Base-by-base conservation (phyloP, 2,888 invertebrate species). In the Artemia sinica region DNA sequence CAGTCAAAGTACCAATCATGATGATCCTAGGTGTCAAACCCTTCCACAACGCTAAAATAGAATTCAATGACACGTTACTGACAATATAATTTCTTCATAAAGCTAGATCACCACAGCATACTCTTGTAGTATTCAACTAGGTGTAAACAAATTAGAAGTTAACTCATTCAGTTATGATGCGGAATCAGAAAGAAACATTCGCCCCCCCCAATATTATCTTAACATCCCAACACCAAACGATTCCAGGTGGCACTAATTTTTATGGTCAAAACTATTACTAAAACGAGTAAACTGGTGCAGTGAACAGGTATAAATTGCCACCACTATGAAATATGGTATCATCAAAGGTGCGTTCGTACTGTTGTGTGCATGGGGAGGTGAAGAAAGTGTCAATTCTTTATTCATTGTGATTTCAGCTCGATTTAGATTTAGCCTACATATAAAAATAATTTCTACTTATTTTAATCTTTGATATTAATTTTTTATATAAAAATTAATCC, bases 1-100 rank as follows among this genome's bases (percentile, higher is more conserved):
- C 92, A 12, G 91, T 92, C 71, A 93, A 81, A 10, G 91, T 91
- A 75, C 92, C 92, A 76, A 92, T 90, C 92, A 92, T 92, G 75
- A 92, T 84, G 78, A 92, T 92, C 78, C 92, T 86, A 67, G 90
- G 88, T 69, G 82, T 79, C 71, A 92, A 80, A 69, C 91, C 92
- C 74, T 86, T 86, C 91, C 91, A 91, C 75, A 91, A 81, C 67
- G 88, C 90, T 72, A 71, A 71, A 76, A 70, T 70, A 71, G 68
- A 41, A 41, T 41, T 41, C 41, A 41, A 41, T 41, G 41, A 41
- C 41, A 68, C 69, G 71, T 14, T 28, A 69, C n/a, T 10, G 13
- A 14, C 12, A 14, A 66, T 79, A 76, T 0, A 82, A 82, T 63
- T 81, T 75, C 71, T 81, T 80, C 66, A 81, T 80, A 0, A 41